phyloP scores from a whole-genome alignment of 2,797 vertebrate species.

The Mormyrops boulengeri region DNA sequence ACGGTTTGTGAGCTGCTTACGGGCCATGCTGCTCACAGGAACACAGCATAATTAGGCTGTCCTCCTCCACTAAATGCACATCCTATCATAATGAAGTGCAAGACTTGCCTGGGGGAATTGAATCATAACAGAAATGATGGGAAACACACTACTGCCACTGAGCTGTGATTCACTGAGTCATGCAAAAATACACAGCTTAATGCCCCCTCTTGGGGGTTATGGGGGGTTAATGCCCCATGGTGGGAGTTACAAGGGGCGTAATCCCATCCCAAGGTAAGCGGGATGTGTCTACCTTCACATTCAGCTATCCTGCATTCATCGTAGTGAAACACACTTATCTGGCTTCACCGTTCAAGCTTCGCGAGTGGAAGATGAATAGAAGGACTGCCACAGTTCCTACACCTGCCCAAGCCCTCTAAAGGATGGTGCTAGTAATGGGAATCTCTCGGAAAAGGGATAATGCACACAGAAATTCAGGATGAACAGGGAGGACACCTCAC shows the following conservation, averaged over 20 bases:
- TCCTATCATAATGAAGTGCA: not conserved
- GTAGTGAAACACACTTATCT: constrained; percentile 33
- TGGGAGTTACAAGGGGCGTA: not conserved
- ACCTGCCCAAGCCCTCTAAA: constrained; percentile 5
- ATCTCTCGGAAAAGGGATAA: constrained; percentile 19
- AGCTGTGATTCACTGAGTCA: not conserved
- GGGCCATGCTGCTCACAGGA: not conserved
- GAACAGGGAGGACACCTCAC: constrained; percentile 25
- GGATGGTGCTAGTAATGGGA: constrained; percentile 19
- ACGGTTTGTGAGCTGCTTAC: too few species aligned
- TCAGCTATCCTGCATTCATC: constrained; percentile 48
- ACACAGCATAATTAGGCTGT: not conserved
- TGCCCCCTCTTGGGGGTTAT: not conserved
- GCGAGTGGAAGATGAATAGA: constrained; percentile 24
- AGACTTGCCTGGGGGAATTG: not conserved
- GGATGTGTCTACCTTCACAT: not conserved
- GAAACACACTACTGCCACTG: not conserved
- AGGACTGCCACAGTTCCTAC: constrained; percentile 12
- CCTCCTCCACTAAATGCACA: not conserved
- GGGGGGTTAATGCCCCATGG: not conserved
- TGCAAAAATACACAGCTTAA: not conserved
- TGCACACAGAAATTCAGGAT: not conserved
- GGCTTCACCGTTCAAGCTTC: constrained; percentile 50
- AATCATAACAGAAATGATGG: constrained; percentile 4
- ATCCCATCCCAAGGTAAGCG: not conserved